Percentiles rank a stretch among this genome's conserved stretches.
Conservation (phyloP, 2,113 vertebrate species). For the Erpornis zantholeuca region DNA sequence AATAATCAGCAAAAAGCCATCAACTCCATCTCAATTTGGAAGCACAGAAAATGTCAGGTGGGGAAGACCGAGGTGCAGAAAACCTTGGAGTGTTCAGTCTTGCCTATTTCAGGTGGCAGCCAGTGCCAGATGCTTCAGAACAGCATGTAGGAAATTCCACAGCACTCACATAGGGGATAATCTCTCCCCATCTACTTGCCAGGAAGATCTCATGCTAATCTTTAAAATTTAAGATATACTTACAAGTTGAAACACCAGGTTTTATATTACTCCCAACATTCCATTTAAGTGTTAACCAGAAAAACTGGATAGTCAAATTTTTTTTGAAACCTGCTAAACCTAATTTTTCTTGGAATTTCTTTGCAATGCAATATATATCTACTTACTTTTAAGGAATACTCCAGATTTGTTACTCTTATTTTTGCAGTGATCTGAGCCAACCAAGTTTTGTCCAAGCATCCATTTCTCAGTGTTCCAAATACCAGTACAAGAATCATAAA, state of each 20-base stretch:
- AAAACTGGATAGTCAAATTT: neutral
- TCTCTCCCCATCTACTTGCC: constrained; percentile 18
- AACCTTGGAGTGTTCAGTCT: neutral
- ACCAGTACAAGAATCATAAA: neutral
- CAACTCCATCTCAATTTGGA: neutral
- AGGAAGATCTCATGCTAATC: constrained; percentile 34
- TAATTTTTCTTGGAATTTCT: neutral
- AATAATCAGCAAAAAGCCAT: neutral
- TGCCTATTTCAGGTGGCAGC: constrained; percentile 1
- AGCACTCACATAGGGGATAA: constrained; percentile 27
- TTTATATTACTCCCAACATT: neutral
- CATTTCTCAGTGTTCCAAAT: neutral
- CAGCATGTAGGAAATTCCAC: constrained; percentile 40
- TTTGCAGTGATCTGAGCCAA: neutral
- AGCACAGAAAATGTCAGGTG: neutral
- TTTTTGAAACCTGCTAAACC: neutral
- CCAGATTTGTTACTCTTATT: neutral
- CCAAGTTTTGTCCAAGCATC: neutral
- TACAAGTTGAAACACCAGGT: neutral
- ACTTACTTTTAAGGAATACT: neutral
- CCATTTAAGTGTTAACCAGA: neutral
- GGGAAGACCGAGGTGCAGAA: neutral
- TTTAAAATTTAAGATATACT: constrained; percentile 32
- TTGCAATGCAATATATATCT: neutral
- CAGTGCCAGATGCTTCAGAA: constrained; percentile 12